Conservation (phyloP, 1,140 invertebrate species). For the Bombus picipes region DNA sequence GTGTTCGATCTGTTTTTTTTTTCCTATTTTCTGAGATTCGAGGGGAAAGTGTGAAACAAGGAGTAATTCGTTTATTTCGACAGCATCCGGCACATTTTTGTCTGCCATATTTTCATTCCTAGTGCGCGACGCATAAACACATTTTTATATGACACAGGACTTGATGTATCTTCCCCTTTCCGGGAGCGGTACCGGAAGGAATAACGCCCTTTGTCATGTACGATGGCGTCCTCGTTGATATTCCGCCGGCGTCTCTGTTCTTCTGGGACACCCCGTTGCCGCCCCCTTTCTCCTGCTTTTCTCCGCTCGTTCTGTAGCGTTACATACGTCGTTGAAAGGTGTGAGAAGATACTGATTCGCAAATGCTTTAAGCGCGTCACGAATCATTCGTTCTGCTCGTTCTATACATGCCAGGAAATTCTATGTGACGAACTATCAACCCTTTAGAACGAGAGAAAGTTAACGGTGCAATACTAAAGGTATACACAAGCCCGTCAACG, state of each 20-base stretch:
- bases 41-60: neutral
- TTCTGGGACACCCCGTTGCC: slow-evolving; percentile 62
- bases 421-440: neutral
- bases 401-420: neutral
- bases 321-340: neutral
- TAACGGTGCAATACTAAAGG: neutral
- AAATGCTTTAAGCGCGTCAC: neutral
- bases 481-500: neutral
- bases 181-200: slow-evolving; percentile 62
- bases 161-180: slow-evolving; percentile 76
- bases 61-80: neutral
- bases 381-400: neutral
- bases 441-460: neutral
- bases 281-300: slow-evolving; percentile 24
- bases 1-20: too few species aligned
- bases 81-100: neutral
- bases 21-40: neutral
- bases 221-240: slow-evolving; percentile 75
- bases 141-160: slow-evolving; percentile 79
- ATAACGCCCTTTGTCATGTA: slow-evolving; percentile 73
- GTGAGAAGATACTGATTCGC: slow-evolving; percentile 18
- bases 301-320: neutral
- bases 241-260: slow-evolving; percentile 73
- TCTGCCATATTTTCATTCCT: slow-evolving; percentile 66
- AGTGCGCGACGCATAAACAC: slow-evolving; percentile 74